A percentile compares a stretch with the other conserved stretches of the same genome.
Conservation (phyloP, 2,888 invertebrate species). For the Drosophila aldrichi region DNA sequence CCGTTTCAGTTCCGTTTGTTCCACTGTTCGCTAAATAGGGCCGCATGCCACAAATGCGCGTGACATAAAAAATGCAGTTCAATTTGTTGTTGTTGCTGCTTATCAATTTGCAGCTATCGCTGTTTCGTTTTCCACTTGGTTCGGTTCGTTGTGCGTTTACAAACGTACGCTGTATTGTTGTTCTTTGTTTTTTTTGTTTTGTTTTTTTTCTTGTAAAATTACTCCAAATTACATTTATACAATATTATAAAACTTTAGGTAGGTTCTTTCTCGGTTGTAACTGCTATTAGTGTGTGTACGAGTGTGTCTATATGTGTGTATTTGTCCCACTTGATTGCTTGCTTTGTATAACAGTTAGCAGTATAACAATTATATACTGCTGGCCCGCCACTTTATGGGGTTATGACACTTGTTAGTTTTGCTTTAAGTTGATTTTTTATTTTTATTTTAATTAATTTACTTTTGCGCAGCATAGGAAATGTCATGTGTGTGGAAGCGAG, state of each 20-base stretch:
- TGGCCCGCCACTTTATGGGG: conserved; percentile 5
- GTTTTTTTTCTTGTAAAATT: conserved; percentile 61
- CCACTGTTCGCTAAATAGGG: conserved; percentile 36
- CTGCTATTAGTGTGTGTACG: conserved; percentile 14
- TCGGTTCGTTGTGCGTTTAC: conserved; percentile 49
- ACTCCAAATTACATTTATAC: conserved; percentile 58
- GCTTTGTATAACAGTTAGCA: conserved; percentile 23
- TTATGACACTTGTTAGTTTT: conserved; percentile 50
- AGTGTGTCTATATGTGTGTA: conserved; percentile 4
- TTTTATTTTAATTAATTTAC: neutral
- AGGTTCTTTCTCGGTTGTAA: conserved; percentile 60
- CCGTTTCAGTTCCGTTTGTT: conserved; percentile 28
- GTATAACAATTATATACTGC: conserved; percentile 35
- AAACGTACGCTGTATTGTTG: conserved; percentile 29
- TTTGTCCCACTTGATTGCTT: conserved; percentile 51
- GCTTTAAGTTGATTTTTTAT: neutral
- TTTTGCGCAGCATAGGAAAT: conserved; percentile 5
- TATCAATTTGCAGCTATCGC: conserved; percentile 6
- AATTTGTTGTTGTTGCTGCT: conserved; percentile 20
- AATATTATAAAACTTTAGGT: conserved; percentile 73
- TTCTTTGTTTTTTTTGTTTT: neutral
- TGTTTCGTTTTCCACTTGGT: conserved; percentile 18
- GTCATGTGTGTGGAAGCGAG: conserved; percentile 29
- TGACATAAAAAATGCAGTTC: conserved; percentile 37
- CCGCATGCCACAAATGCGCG: conserved; percentile 31